Evolutionary conservation across 2,113 vertebrate genomes (phyloP), one percentile per base, ranked within the genome.

Genomic region (Zosterops japonicus): DNA sequence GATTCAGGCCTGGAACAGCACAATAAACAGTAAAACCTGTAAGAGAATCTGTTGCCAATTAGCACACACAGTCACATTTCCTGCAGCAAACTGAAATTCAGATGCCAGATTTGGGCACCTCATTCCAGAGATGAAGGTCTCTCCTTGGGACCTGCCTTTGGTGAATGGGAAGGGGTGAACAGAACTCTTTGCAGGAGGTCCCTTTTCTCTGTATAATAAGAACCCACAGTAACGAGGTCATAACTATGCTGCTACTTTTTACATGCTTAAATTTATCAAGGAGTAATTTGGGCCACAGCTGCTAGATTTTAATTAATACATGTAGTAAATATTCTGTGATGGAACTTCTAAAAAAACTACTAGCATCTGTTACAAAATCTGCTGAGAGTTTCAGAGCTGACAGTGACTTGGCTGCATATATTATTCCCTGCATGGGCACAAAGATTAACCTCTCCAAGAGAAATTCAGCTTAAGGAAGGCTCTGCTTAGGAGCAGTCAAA

Each of bases 291-390:
- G 50, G 47, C 53, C 56, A 81, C 77, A 89, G 81, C 81, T 89
- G 60, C 69, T 85, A 75, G n/a, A 69, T 93, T 93, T 95, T 95
- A 96, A 92, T 97, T 95, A 95, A 95, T 69, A 59, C 11, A 11
- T 1, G 4, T 89, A 95, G 93, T 95, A 96, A 97, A 93, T 95
- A 93, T 15, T 91, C 61, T 39, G 33, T 87, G 79, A 44, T 81
- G 71, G 69, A 94, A 70, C 25, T 89, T 80, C 20, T 46, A 83
- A 90, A 83, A 93, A 78, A 78, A 55, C 21, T 59, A 70, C 41
- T 81, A 82, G 49, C 87, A 89, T 95, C 91, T 95, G 89, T 49
- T 91, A 25, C 29, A 86, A 92, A 94, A 79, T 91, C 83, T 92
- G 69, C 44, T 84, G 60, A 84, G 68, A 47, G 24, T 46, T 89